Base-by-base conservation (phyloP, 1,140 invertebrate species). In the Phymastichus coffea region DNA sequence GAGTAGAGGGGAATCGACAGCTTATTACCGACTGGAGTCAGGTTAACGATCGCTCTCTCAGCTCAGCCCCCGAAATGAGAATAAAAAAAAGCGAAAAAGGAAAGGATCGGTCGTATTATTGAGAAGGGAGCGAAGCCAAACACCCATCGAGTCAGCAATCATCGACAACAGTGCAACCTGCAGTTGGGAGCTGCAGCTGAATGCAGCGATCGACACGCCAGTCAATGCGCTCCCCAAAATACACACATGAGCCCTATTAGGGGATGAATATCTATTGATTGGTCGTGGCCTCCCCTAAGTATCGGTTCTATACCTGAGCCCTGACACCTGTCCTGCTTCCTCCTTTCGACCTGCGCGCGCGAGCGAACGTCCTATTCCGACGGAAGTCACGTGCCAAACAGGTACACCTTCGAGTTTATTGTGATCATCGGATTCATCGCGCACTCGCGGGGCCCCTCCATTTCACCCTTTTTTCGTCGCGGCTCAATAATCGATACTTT, bases 211-310 rank as follows among this genome's bases (percentile, higher is more conserved):
- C 58, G 62, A 63, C 65, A 65, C 67, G 65, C 4, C 59, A 49
- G 46, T 61, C 59, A 57, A 57, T 57, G 44, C 6, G 4, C 22
- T 40, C 28, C 38, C n/a, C 25, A 14, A 12, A 1, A 1, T 23
- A 10, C 7, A 22, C 26, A n/a, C 57, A 37, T 37, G 69, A n/a
- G n/a, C n/a, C n/a, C n/a, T n/a, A n/a, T n/a, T 70, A 47, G 69
- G 73, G 75, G 76, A 76, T 76, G 71, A 74, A 78, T 75, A 75
- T 77, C 72, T 75, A 76, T 78, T 78, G 76, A 77, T 78, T 76
- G 73, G 68, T 53, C 66, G 64, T 66, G 61, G 58, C 68, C 66
- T 41, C 61, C 66, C 68, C 3, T n/a, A 0, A 19, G 17, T 53
- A 53, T 53, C 51, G 51, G 26, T 20, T 22, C 9, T 71, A 66